Conservation (phyloP, 2,888 invertebrate species). For the Caenorhabditis doughertyi region DNA sequence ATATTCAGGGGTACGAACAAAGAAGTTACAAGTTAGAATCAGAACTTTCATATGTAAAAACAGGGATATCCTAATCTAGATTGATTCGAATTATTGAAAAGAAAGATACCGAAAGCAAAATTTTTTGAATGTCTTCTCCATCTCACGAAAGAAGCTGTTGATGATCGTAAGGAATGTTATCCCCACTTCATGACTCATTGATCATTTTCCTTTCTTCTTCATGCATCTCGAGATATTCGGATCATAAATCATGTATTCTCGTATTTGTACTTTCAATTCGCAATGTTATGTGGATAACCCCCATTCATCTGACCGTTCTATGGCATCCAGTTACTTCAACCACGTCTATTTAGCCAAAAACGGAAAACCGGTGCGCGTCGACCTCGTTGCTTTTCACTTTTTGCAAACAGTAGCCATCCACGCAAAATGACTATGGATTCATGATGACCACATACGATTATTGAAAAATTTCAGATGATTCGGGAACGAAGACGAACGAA, state of each 20-base stretch:
- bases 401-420: constrained; percentile 54
- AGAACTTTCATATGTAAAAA: too few species aligned
- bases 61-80: too few species aligned
- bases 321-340: constrained; percentile 44
- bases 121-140: too few species aligned
- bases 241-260: constrained; percentile 39
- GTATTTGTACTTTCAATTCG: constrained; percentile 12
- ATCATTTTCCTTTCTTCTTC: background rate
- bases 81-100: too few species aligned
- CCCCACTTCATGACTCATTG: constrained; percentile 1
- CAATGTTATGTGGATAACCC: constrained; percentile 48
- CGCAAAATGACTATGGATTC: constrained; percentile 36
- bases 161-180: background rate
- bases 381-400: constrained; percentile 61
- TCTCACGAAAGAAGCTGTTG: background rate
- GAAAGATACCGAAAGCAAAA: too few species aligned
- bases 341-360: constrained; percentile 27
- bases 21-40: too few species aligned
- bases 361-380: constrained; percentile 47
- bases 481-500: background rate
- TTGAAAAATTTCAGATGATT: constrained; percentile 30
- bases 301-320: constrained; percentile 15
- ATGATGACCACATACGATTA: constrained; percentile 3
- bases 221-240: constrained; percentile 7
- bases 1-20: too few species aligned